phyloP scores from a whole-genome alignment of 2,888 invertebrate species.

The Napeogenes inachia region DNA sequence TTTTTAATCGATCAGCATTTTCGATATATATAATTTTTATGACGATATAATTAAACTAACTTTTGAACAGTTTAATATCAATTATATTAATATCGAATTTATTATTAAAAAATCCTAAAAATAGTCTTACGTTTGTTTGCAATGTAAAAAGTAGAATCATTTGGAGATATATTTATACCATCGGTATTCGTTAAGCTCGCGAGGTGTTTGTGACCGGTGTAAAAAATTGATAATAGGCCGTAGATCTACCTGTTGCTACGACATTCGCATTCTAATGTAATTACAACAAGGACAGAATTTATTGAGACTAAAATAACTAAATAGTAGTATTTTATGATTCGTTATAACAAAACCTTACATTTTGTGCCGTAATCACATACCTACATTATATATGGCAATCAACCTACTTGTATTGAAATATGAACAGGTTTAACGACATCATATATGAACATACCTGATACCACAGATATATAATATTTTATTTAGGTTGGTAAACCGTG shows the following conservation, averaged over 20 bases:
- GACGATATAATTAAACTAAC: neutral
- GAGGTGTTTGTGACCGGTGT: constrained; percentile 36
- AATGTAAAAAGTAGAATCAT: constrained; percentile 16
- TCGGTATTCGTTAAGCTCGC: constrained; percentile 22
- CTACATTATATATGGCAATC: constrained; percentile 5
- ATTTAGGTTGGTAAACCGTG: too few species aligned
- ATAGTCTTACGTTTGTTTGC: too few species aligned
- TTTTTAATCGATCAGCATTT: constrained; percentile 9
- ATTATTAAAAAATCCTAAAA: too few species aligned
- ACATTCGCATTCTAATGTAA: constrained; percentile 15
- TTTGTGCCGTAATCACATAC: neutral
- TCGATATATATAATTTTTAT: constrained; percentile 9
- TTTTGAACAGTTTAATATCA: too few species aligned
- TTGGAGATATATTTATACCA: constrained; percentile 15
- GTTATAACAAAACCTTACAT: neutral
- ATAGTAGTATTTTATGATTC: too few species aligned
- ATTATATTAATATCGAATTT: too few species aligned
- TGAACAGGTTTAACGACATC: constrained; percentile 2
- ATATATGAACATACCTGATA: constrained; percentile 4
- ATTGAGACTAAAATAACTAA: too few species aligned
- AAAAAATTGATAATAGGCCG: constrained; percentile 39
- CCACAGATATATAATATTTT: too few species aligned
- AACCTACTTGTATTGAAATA: constrained; percentile 3
- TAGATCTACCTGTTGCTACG: constrained; percentile 35
- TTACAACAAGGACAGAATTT: constrained; percentile 10